phyloP scores from a whole-genome alignment of 2,113 vertebrate genomes.

The Psittacus erithacus region DNA sequence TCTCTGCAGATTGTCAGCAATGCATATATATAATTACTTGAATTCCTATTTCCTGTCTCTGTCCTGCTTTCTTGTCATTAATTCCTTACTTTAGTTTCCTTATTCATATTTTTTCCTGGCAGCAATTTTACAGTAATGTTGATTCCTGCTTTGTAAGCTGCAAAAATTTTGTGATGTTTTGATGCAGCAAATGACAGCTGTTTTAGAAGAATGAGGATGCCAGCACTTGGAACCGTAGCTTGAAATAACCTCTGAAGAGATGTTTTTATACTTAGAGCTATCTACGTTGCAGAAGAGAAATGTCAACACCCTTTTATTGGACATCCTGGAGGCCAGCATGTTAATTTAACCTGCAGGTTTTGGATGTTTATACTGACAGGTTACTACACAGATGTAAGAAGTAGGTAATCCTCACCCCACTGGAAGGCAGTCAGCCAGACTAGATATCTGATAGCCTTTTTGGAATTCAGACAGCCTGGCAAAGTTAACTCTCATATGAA shows the following conservation, averaged over 20 bases:
- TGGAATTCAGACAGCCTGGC: not conserved
- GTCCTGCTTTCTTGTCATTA: not conserved
- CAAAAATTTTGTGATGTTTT: not conserved
- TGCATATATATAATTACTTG: not conserved
- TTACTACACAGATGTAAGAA: not conserved
- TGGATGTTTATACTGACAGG: not conserved
- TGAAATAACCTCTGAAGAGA: not conserved
- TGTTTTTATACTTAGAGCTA: fast-evolving
- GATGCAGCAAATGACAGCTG: not conserved
- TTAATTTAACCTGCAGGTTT: not conserved
- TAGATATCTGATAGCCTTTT: not conserved
- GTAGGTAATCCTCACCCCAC: fast-evolving
- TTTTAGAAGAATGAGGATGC: not conserved
- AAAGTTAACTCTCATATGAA: not conserved
- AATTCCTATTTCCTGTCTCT: not conserved
- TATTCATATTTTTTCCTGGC: not conserved
- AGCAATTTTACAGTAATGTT: not conserved
- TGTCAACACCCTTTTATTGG: not conserved
- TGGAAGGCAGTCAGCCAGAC: not conserved
- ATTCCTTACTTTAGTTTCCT: not conserved
- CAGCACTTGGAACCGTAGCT: not conserved
- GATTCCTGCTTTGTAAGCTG: not conserved
- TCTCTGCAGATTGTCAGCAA: not conserved
- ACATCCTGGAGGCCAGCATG: not conserved
- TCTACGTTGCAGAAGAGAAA: not conserved